Conservation (phyloP, 1,140 invertebrate species). For the Coelopa frigida region DNA sequence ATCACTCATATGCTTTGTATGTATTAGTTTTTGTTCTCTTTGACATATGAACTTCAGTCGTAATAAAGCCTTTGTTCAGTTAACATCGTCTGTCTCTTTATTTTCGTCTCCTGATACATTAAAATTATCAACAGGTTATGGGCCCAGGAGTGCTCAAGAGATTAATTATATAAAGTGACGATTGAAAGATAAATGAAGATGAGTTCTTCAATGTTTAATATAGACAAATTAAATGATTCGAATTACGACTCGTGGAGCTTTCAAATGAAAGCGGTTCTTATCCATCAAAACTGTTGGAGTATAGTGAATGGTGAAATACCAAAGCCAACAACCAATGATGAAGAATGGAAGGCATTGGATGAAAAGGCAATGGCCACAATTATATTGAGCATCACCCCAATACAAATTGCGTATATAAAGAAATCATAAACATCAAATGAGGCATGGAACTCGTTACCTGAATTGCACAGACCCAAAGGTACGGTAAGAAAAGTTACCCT, state of each 20-base stretch:
- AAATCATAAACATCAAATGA: background rate
- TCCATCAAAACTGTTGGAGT: background rate
- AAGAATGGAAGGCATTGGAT: background rate
- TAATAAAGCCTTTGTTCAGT: too few relatives aligned
- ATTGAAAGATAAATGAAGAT: background rate
- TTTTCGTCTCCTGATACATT: too few relatives aligned
- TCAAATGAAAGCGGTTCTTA: background rate
- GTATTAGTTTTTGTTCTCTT: too few relatives aligned
- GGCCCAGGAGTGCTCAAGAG: too few relatives aligned
- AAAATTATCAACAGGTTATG: too few relatives aligned
- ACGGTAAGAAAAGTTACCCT: conserved; percentile 1
- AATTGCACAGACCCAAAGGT: conserved; percentile 5
- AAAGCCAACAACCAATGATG: background rate
- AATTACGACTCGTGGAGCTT: background rate
- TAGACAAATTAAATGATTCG: background rate
- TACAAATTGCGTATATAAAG: background rate
- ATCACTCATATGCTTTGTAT: too few relatives aligned
- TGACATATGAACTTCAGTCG: too few relatives aligned
- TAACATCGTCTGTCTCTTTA: too few relatives aligned
- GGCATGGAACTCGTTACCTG: background rate
- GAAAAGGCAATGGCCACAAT: background rate
- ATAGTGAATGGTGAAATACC: background rate
- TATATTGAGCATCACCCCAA: background rate
- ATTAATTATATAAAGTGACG: too few relatives aligned
- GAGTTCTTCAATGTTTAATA: too few relatives aligned